Evolutionary conservation across 2,797 vertebrate species (phyloP), one percentile per base, ranked within the genome.

Genomic region (Cetoscarus ocellatus): DNA sequence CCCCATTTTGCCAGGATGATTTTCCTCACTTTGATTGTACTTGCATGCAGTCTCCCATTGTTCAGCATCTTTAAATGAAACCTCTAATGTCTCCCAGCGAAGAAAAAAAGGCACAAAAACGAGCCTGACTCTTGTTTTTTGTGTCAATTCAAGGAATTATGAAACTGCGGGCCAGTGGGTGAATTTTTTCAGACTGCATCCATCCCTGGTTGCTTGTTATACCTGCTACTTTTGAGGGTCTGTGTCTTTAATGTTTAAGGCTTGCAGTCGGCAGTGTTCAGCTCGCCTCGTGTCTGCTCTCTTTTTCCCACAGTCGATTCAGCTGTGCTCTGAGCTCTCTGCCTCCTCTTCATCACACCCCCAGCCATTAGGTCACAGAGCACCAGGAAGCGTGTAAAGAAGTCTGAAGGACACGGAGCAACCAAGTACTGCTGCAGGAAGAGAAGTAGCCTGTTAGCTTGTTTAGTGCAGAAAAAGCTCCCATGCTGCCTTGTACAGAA

Each of bases 291-390:
- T 67, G 69, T 64, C 77, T 61, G 18, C 53, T 50, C 64, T 65
- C 36, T 69, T 50, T 50, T 64, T 18, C 66, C 50, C 48, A 48
- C 61, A 54, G 75, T 75, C 58, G 65, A 79, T 79, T 79, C 67
- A 68, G 73, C 77, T 75, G 60, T 64, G 66, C 58, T 53, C 75
- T 67, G 50, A 82, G 74, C 62, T 66, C 44, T 58, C 70, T 82
- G 70, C 65, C 51, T 78, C 76, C 77, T 39, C 67, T 72, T 65
- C 75, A 55, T 78, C 67, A 63, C 79, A 76, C 65, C 70, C 27
- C 56, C 65, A 86, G 75, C 80, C 87, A 83, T 82, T 81, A 87
- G 79, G 82, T 79, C 84, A 80, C 80, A 75, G 67, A 80, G 83
- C 85, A 84, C 81, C 70, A 70, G 81, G 80, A 83, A 83, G 80